Evolutionary conservation across 2,113 vertebrate genomes (phyloP), one percentile per base, ranked within the genome.

Genomic region (Eretmochelys imbricata): DNA sequence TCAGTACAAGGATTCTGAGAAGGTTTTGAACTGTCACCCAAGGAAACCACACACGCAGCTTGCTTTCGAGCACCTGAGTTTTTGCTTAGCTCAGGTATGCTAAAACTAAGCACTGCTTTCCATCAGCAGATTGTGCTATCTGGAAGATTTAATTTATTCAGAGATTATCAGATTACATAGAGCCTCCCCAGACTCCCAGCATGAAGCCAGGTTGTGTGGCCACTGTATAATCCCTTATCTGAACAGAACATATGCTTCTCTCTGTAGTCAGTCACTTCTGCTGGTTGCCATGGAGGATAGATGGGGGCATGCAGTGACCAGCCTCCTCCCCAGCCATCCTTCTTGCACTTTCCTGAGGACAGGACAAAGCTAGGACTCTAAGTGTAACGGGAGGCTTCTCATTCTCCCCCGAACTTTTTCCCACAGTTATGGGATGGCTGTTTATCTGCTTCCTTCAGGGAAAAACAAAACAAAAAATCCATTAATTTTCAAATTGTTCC

Each of bases 331-430:
- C 38, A 75, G 72, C 10, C 38, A 42, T 25, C 20, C 25, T 78
- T 78, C 75, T 25, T 25, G 42, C 42, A 27, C 22, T 78, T 11
- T 48, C 42, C 25, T 3, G 4, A 49, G 38, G 27, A 35, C 10
- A 72, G 57, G 27, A 12, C 22, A 50, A 1, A 10, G 19, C 22
- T 5, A 9, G n/a, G 87, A 49, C 57, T 62, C 1, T 53, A 1
- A 22, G 48, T 0, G 1, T 2, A 72, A 13, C 0, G 0, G n/a
- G 8, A 10, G 2, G 20, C 38, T 69, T 69, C 35, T 72, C n/a
- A 72, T 72, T 72, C 19, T 72, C 65, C 65, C n/a, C 8, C 19
- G 2, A 19, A n/a, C 9, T 72, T 19, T 38, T 38, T 9, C 17
- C n/a, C n/a, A 38, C 19, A 38, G n/a, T 72, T 72, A 72, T 9